Evolutionary conservation across 2,797 vertebrate species (phyloP).

Genomic region (Cephalopachus bancanus): DNA sequence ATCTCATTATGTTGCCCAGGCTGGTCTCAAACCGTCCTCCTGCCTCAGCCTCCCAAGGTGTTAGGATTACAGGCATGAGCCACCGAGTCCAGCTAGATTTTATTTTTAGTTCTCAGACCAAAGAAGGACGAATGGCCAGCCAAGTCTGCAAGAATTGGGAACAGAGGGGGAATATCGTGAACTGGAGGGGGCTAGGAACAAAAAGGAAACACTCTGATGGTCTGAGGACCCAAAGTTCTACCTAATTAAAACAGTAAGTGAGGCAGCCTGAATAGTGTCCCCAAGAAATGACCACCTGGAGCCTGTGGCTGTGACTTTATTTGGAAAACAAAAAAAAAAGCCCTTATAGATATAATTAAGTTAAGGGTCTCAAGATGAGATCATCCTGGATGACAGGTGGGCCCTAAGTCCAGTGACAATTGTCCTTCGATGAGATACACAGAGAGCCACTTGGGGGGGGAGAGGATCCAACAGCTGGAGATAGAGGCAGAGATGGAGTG

Average conservation of each 20-base stretch:
- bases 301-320: background rate
- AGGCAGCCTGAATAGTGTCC: background rate
- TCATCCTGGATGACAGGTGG: background rate
- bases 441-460: too few relatives aligned
- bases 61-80: too few relatives aligned
- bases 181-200: background rate
- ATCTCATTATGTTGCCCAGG: too few relatives aligned
- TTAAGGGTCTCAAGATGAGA: background rate
- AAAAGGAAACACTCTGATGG: fast-evolving
- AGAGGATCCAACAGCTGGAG: background rate
- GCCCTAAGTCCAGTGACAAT: background rate
- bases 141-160: background rate
- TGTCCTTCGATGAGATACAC: too few relatives aligned
- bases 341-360: background rate
- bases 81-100: too few relatives aligned
- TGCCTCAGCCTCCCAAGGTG: too few relatives aligned
- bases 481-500: too few relatives aligned
- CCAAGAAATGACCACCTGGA: background rate
- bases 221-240: background rate
- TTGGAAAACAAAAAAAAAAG: too few relatives aligned
- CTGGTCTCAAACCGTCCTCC: too few relatives aligned
- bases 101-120: too few relatives aligned
- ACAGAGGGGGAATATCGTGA: background rate
- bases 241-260: background rate
- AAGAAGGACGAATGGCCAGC: background rate